Evolutionary conservation across 2,113 vertebrate genomes (phyloP).

Genomic region (Lepus americanus): DNA sequence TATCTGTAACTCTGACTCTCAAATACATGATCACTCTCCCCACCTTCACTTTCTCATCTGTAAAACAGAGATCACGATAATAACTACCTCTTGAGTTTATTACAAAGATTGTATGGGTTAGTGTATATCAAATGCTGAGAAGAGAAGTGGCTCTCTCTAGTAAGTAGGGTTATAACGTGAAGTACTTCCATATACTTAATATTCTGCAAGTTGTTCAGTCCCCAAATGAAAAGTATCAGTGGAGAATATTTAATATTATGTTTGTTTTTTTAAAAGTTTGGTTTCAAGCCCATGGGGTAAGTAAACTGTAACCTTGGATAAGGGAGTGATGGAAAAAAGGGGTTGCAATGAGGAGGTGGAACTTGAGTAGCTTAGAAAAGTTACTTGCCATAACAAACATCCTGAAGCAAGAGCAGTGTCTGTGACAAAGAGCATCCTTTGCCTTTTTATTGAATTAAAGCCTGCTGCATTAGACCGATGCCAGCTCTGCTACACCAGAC

Average conservation of each 20-base stretch:
- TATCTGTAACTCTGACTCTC: too few relatives aligned
- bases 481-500: background rate
- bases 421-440: constrained; percentile 63
- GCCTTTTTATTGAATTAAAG: constrained; percentile 60
- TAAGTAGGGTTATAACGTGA: background rate
- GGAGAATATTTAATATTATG: constrained; percentile 22
- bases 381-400: constrained; percentile 38
- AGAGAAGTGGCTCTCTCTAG: background rate
- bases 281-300: constrained; percentile 35
- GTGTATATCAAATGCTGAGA: background rate
- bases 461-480: constrained; percentile 5
- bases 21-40: background rate
- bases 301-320: constrained; percentile 56
- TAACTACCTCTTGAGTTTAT: background rate
- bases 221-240: constrained; percentile 17
- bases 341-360: background rate
- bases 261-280: constrained; percentile 22
- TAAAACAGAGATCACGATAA: background rate
- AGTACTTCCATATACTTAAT: background rate
- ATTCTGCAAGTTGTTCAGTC: constrained; percentile 4
- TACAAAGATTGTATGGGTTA: background rate
- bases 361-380: constrained; percentile 24
- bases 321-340: background rate
- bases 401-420: constrained; percentile 20
- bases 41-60: background rate